Evolutionary conservation across 2,888 invertebrate genomes (phyloP).

Genomic region (Nomada flava): DNA sequence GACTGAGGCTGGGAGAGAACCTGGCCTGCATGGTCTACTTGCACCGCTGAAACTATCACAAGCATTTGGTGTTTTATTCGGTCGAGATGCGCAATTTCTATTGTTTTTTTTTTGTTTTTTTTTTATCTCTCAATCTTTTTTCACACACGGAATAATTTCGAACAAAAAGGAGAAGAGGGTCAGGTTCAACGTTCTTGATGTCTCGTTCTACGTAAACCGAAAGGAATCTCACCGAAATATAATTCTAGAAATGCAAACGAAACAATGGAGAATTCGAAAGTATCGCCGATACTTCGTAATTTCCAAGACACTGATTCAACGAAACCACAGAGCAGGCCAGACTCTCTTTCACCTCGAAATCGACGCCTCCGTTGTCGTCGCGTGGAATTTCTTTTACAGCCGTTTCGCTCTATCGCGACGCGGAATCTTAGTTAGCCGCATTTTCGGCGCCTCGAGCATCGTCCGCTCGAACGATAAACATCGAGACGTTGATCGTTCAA

Average conservation of each 20-base stretch:
- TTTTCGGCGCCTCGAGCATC: neutral
- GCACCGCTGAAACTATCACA: conserved; percentile 83
- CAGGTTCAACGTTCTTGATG: conserved; percentile 21
- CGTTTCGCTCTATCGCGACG: conserved; percentile 50
- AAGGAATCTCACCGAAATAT: conserved; percentile 62
- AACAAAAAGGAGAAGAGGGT: neutral
- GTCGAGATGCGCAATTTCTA: conserved; percentile 66
- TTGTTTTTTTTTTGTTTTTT: conserved; percentile 40
- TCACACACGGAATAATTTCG: conserved; percentile 33
- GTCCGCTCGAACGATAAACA: conserved; percentile 19
- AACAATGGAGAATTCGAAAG: conserved; percentile 62
- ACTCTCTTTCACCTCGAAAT: conserved; percentile 77
- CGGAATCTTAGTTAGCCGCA: neutral
- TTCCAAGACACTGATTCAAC: conserved; percentile 23
- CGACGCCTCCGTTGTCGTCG: conserved; percentile 75
- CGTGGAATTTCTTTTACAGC: conserved; percentile 74
- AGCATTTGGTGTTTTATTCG: conserved; percentile 82
- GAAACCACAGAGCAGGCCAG: conserved; percentile 77
- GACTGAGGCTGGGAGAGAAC: conserved; percentile 83
- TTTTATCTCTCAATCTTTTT: conserved; percentile 39
- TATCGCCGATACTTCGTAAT: conserved; percentile 45
- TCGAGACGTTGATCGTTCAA: conserved; percentile 32
- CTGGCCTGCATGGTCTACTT: conserved; percentile 84
- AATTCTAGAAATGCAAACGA: conserved; percentile 42
- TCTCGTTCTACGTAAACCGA: conserved; percentile 34